Base-by-base conservation (phyloP, 23 tunicate species). In the Trididemnum miniatum region DNA sequence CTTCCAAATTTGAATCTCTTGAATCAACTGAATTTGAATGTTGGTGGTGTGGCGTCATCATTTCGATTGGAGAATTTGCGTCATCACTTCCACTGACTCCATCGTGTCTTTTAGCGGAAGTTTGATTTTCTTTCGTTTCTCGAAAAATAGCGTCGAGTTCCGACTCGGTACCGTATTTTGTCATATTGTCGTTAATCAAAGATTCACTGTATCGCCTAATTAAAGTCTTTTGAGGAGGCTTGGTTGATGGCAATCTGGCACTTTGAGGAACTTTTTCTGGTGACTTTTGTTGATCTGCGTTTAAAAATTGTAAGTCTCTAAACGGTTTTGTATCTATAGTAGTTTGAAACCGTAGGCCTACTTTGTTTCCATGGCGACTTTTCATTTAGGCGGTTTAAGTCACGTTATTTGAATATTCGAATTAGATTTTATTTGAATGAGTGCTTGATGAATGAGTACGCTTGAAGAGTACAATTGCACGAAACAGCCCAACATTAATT, bases 191-290 rank as follows among this genome's bases (percentile, higher is more conserved):
- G 1, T 74, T 81, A 7, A 75, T 51, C 0, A 57, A 33, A 44
- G 92, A 87, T 31, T 87, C 86, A 73, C 92, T 87, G 35, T 80
- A 74, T 34, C 86, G 81, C 35, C 92, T 82, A 49, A 7, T 9
- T 44, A 7, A 7, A 44, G 9, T 9, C 54, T 44, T 44, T 15
- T 7, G 9, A 7, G 54, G 15, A 7, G 54, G 15, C 12, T 7
- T 15, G 9, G 54, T 44, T n/a, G 67, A 12, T 18, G 67, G 28
- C 5, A 26, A 3, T 62, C 67, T 62, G 3, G 67, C 67, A 3
- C 26, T 62, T 62, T 62, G 67, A 12, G 67, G 67, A 18, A 62
- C 67, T 62, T 18, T n/a, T 12, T 62, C 26, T 18, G 67, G 28
- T 44, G 54, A 15, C 54, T 44, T 9, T 7, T 44, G 54, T 44